A percentile compares a stretch with the other conserved stretches of the same genome.
Conservation (phyloP, 1,140 invertebrate species). For the Listronotus bonariensis region DNA sequence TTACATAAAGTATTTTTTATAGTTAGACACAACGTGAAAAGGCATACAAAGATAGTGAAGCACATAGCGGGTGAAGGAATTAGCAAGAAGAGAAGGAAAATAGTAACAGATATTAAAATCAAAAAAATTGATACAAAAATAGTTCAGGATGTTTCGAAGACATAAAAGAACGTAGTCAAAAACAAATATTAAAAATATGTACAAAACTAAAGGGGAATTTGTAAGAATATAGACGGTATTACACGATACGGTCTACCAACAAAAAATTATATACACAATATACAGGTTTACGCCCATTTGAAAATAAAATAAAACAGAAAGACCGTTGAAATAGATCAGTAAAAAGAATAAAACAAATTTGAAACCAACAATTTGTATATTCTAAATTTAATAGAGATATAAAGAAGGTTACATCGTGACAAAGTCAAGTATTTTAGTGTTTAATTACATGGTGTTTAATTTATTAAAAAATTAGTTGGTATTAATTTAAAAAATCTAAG, state of each 20-base stretch:
- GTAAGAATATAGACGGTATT: slow-evolving; percentile 4
- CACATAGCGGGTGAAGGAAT: slow-evolving; percentile 12
- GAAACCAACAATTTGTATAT: no score
- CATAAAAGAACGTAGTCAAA: slow-evolving; percentile 2
- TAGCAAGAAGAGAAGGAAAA: slow-evolving; percentile 18
- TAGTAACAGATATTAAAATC: not conserved
- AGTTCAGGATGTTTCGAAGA: not conserved
- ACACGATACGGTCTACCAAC: slow-evolving; percentile 34
- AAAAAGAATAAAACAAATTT: no score
- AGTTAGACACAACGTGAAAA: slow-evolving; percentile 1
- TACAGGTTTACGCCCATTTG: slow-evolving; percentile 46
- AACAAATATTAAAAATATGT: not conserved
- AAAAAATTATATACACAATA: slow-evolving; percentile 51
- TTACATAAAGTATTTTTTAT: not conserved
- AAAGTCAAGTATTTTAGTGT: no score
- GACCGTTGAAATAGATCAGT: no score
- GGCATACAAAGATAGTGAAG: slow-evolving; percentile 1
- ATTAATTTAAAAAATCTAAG: no score
- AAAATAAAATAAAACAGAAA: slow-evolving; percentile 35
- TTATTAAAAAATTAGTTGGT: no score
- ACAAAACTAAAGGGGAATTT: slow-evolving; percentile 11
- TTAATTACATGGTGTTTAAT: no score
- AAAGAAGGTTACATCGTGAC: no score
- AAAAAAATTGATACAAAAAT: not conserved
- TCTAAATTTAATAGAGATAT: no score